Evolutionary conservation across 2,888 invertebrate species (phyloP), one percentile per base, ranked within the genome.

Genomic region (Pachliopta kotzebuea): DNA sequence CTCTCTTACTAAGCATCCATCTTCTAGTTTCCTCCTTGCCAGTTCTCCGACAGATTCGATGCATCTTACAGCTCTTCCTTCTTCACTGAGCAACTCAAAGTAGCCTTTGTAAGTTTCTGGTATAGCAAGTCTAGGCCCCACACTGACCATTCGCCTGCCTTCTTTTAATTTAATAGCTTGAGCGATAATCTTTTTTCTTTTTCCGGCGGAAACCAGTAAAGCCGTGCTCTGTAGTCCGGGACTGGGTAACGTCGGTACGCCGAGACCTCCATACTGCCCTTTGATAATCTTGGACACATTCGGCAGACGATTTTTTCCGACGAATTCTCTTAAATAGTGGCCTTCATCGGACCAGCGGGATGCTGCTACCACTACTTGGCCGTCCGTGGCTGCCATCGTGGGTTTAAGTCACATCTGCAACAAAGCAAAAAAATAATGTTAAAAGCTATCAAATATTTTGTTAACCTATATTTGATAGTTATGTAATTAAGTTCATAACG

Each of bases 11-110:
- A 97, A 89, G 76, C 96, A 96, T 2, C 95, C 95, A 74, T 94
- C 94, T 62, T 95, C 95, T 24, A 95, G 92, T 73, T 96, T 94
- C 64, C 96, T 93, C 71, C 96, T 93, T 21, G 96, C 94, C 71
- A 98, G 88, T 85, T 98, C 98, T 68, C 94, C 92, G 1, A 98
- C 98, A 69, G 96, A 96, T 81, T 97, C 97, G 77, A 98, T 96
- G 75, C 98, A 97, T 69, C 97, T 93, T 11, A 98, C 97, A 26
- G 98, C 96, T 73, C 97, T 93, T 0, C 98, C 98, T 85, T 98
- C 98, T 87, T 98, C 98, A 79, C 98, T 98, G 42, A 98, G 92
- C 60, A 98, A 93, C 85, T 98, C 98, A 84, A 98, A 98, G 88
- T 96, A 98, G 11, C 98, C 98, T 71, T 95, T 93, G 84, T 98